Evolutionary conservation across 2,113 vertebrate genomes (phyloP).

Genomic region (Numenius arquata): DNA sequence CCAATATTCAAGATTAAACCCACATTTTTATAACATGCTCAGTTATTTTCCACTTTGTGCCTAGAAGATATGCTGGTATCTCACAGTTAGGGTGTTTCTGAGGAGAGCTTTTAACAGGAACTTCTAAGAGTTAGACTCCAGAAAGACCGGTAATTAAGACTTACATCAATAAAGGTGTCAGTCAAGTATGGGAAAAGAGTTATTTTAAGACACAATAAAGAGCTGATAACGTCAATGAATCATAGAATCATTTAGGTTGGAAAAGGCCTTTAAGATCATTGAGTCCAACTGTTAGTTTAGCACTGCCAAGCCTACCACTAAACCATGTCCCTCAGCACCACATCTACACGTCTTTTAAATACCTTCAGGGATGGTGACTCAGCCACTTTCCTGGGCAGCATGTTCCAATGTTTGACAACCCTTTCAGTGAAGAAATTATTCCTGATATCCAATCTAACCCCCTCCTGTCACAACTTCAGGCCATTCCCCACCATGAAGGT

Average conservation of each 20-base stretch:
- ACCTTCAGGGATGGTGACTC: background rate
- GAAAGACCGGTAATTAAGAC: constrained; percentile 12
- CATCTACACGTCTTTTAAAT: background rate
- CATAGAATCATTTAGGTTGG: background rate
- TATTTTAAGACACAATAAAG: constrained; percentile 21
- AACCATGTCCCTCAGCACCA: background rate
- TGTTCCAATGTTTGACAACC: background rate
- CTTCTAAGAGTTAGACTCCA: background rate
- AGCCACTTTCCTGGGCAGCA: background rate
- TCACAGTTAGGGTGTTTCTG: background rate
- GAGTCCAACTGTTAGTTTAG: background rate
- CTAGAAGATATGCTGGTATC: background rate
- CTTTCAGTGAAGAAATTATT: background rate
- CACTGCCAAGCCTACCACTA: background rate
- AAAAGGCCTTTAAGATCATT: background rate
- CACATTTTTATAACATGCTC: background rate
- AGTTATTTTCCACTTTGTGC: background rate
- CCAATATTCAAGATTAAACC: background rate
- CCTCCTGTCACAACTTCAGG: background rate
- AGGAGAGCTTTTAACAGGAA: constrained; percentile 8
- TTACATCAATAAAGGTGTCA: constrained; percentile 21
- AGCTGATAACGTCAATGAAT: background rate
- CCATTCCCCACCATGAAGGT: background rate
- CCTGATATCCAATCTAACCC: background rate
- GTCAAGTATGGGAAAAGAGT: background rate